Evolutionary conservation across 2,797 vertebrate species (phyloP).

Genomic region (Erpetoichthys calabaricus): DNA sequence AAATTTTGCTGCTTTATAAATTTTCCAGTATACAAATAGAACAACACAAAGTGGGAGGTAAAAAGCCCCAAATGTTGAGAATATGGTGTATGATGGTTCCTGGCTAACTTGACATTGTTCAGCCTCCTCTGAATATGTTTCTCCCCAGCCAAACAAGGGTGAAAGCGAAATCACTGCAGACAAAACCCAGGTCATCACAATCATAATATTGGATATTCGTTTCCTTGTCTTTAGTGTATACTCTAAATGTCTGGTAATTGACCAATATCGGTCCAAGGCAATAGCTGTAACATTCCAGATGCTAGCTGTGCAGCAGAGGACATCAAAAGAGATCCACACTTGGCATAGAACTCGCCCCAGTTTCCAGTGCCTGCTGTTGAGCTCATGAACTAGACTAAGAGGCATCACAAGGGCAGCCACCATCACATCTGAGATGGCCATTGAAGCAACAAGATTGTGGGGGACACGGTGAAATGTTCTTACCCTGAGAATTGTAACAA

Average conservation of each 20-base stretch:
- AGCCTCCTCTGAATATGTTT: constrained; percentile 67
- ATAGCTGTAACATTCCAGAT: constrained; percentile 97
- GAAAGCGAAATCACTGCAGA: constrained; percentile 83
- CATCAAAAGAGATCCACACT: constrained; percentile 86
- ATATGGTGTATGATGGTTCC: constrained; percentile 82
- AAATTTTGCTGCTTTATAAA: constrained; percentile 89
- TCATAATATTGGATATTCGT: constrained; percentile 84
- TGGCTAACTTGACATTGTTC: constrained; percentile 84
- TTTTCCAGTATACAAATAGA: constrained; percentile 94
- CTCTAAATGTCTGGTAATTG: constrained; percentile 82
- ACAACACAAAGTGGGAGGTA: constrained; percentile 89
- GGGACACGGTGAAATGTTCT: constrained; percentile 87
- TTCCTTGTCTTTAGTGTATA: constrained; percentile 77
- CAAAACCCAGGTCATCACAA: constrained; percentile 78
- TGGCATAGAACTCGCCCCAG: constrained; percentile 79
- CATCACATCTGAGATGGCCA: constrained; percentile 89
- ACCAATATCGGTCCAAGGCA: constrained; percentile 93
- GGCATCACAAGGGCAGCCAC: constrained; percentile 93
- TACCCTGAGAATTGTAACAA: constrained; percentile 83
- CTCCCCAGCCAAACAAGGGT: constrained; percentile 86
- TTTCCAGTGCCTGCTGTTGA: constrained; percentile 73
- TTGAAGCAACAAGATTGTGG: constrained; percentile 90
- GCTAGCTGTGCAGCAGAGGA: constrained; percentile 93
- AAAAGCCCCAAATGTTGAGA: constrained; percentile 92
- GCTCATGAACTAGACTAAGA: constrained; percentile 75